These are phyloP conservation scores for Acanthosepion pharaonis DNA, from an alignment of 2,888 invertebrate genomes.

Conservation along the genomic window DNA sequence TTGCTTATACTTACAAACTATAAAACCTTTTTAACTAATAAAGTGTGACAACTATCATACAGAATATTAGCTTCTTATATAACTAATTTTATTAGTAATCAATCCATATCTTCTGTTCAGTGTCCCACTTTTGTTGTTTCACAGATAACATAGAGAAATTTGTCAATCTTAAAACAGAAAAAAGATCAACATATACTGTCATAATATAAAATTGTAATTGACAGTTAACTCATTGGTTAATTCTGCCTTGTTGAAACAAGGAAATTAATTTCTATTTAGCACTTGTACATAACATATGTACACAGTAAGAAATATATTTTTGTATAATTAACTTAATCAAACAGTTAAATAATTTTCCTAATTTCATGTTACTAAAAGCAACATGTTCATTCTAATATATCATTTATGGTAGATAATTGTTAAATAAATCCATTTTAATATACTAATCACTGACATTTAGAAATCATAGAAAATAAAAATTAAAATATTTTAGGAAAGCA, in stretches of 20 bases:
- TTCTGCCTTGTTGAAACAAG: neutral
- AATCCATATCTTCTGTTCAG: neutral
- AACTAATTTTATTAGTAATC: too few species aligned
- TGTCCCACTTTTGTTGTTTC: neutral
- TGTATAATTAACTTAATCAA: neutral
- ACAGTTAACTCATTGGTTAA: neutral
- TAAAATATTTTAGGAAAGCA: neutral
- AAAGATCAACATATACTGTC: neutral
- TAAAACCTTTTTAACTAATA: neutral
- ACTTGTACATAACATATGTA: neutral
- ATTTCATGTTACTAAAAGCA: neutral
- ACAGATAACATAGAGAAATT: neutral
- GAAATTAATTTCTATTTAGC: neutral
- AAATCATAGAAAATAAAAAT: neutral
- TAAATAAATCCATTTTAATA: neutral
- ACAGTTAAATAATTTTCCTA: neutral
- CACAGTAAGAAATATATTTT: neutral
- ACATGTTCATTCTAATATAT: neutral
- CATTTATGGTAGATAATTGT: neutral
- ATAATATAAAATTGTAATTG: neutral
- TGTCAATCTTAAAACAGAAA: neutral
- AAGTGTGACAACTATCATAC: neutral
- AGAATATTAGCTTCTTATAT: neutral
- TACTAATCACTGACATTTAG: neutral
- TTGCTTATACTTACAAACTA: neutral